These are phyloP conservation scores for Matsumyia berberina DNA, from an alignment of 2,888 invertebrate species.

Conservation along the genomic window DNA sequence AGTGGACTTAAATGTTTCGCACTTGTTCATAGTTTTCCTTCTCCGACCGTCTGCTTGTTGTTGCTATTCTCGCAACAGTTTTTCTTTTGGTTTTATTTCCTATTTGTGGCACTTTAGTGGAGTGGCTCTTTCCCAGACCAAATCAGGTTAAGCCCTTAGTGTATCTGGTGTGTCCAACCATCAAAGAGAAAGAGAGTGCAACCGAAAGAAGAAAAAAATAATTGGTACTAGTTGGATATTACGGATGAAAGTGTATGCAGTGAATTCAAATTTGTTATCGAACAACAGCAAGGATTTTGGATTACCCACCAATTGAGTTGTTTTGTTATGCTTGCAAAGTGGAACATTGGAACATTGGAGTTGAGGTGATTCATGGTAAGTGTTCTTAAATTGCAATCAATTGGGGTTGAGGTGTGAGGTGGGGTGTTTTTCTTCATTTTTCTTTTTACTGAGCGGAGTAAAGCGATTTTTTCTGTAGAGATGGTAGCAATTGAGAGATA, in stretches of 20 bases:
- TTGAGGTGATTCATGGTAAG: constrained; percentile 65
- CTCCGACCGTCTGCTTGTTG: neutral
- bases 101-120: constrained; percentile 45
- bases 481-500: no score
- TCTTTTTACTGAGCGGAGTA: no score
- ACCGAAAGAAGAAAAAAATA: constrained; percentile 42
- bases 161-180: constrained; percentile 32
- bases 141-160: constrained; percentile 65
- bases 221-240: constrained; percentile 70
- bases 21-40: constrained; percentile 39
- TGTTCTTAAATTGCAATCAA: constrained; percentile 53
- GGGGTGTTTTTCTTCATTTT: no score
- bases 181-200: constrained; percentile 10
- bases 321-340: constrained; percentile 48
- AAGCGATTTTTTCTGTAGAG: no score
- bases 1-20: constrained; percentile 55
- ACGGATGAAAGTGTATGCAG: constrained; percentile 45
- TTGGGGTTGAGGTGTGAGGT: constrained; percentile 12
- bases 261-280: constrained; percentile 45
- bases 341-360: constrained; percentile 35
- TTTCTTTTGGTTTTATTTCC: constrained; percentile 20
- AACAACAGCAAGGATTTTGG: constrained; percentile 67
- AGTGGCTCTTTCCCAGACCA: constrained; percentile 42
- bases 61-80: constrained; percentile 42
- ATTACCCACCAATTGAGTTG: constrained; percentile 57